Base-by-base conservation (phyloP, 2,113 vertebrate species). In the Myodes glareolus region DNA sequence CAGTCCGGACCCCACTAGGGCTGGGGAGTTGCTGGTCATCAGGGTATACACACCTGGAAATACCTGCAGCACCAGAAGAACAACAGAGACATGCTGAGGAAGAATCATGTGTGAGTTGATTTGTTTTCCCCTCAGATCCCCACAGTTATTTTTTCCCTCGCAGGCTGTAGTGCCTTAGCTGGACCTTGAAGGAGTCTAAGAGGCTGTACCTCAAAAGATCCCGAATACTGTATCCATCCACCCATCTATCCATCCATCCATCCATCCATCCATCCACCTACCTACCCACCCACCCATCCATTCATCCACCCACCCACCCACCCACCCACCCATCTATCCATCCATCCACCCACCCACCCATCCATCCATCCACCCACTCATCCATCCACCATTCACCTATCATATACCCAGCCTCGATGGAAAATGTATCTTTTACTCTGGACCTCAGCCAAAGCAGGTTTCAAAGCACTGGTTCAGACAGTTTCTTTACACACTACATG, bases 391-490 rank as follows among this genome's bases (percentile, higher is more conserved):
- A 85, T 27, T 45, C 21, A 55, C 19, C 67, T 29, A 52, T 29
- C 50, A 55, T 73, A 14, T 39, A 72, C 58, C 36, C 68, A 29
- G 21, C 73, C 80, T 63, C 42, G 58, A 19, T 89, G 67, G 95
- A 89, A 94, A 97, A 87, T 6, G 0, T 72, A 73, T 61, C 81
- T 92, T 61, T 97, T 84, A 77, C 72, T 81, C 14, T 72, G 50
- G 27, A 36, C 55, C 58, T 93, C 42, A 55, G 67, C 58, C 81
- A 91, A 65, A 87, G 82, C 55, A 80, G 21, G 29, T 75, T 93
- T 94, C 39, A 58, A 68, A 94, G 63, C 5, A 1, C 45, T 85
- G 23, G 25, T 88, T 68, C 61, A 42, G 50, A 92, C 23, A 33
- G 36, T 61, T 75, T 70, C 78, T 85, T 94, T 87, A n/a, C 27